Evolutionary conservation across 2,113 vertebrate species (phyloP).

Genomic region (Danionella cerebrum): DNA sequence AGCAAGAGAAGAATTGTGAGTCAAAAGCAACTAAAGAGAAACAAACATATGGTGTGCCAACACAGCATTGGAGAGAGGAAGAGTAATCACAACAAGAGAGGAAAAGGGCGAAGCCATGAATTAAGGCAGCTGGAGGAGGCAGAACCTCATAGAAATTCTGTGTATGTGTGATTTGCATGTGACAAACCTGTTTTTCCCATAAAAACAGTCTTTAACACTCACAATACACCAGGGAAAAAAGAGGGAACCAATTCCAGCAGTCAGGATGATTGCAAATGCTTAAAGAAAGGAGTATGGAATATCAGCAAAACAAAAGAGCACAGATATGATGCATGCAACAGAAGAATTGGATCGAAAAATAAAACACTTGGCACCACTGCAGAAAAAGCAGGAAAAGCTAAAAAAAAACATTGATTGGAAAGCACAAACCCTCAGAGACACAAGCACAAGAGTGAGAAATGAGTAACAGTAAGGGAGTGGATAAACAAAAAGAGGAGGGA

Average conservation of each 20-base stretch:
- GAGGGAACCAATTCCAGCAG: not conserved
- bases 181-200: not conserved
- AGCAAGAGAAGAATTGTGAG: not conserved
- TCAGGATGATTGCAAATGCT: not conserved
- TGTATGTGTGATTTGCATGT: not conserved
- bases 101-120: not conserved
- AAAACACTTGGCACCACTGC: not conserved
- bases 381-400: constrained; percentile 34
- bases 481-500: constrained; percentile 16
- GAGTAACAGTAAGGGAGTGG: constrained; percentile 32
- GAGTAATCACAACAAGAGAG: not conserved
- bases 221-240: not conserved
- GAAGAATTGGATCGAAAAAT: not conserved
- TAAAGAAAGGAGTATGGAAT: not conserved
- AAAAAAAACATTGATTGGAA: not conserved
- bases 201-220: not conserved
- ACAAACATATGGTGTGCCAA: not conserved
- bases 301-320: not conserved
- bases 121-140: not conserved
- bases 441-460: not conserved
- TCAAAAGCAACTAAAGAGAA: not conserved
- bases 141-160: not conserved
- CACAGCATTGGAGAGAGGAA: not conserved
- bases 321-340: not conserved
- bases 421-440: not conserved